A percentile compares a stretch with the other conserved stretches of the same genome.
phyloP scores from a whole-genome alignment of 2,888 invertebrate species.

The Ecliptopera silaceata region DNA sequence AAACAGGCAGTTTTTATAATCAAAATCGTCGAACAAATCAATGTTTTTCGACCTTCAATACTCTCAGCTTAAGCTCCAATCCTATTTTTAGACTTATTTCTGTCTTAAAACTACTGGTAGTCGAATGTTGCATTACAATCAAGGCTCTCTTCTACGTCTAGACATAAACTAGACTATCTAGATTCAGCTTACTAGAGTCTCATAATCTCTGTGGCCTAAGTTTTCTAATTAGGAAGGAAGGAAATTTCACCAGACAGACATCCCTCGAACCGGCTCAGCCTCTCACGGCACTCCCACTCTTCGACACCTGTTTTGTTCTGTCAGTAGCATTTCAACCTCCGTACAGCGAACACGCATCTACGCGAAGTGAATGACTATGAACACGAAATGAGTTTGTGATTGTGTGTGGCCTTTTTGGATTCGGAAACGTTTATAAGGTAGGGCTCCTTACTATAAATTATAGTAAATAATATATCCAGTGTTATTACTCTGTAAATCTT shows the following conservation, averaged over 20 bases:
- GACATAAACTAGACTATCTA: no score
- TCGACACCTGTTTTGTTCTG: conserved; percentile 41
- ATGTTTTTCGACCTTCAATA: no score
- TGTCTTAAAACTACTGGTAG: no score
- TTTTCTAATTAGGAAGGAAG: conserved; percentile 38
- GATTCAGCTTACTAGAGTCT: neutral
- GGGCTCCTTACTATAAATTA: neutral
- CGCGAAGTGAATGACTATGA: conserved; percentile 33
- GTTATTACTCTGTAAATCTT: neutral
- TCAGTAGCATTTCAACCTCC: conserved; percentile 69
- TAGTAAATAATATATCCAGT: neutral
- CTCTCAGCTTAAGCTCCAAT: no score
- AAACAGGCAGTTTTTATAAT: no score
- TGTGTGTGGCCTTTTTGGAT: conserved; percentile 28
- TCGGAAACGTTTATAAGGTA: conserved; percentile 26
- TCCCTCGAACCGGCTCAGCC: conserved; percentile 45
- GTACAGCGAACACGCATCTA: conserved; percentile 54
- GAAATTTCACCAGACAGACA: conserved; percentile 44
- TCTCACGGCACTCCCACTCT: conserved; percentile 52
- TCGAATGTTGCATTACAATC: no score
- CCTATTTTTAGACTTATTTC: no score
- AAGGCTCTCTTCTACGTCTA: no score
- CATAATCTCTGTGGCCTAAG: neutral
- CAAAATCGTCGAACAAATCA: no score
- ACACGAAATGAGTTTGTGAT: conserved; percentile 25